Conservation (phyloP, 37 sponge, comb jelly and placozoan species). For the Chondrilla cf. caribensis region DNA sequence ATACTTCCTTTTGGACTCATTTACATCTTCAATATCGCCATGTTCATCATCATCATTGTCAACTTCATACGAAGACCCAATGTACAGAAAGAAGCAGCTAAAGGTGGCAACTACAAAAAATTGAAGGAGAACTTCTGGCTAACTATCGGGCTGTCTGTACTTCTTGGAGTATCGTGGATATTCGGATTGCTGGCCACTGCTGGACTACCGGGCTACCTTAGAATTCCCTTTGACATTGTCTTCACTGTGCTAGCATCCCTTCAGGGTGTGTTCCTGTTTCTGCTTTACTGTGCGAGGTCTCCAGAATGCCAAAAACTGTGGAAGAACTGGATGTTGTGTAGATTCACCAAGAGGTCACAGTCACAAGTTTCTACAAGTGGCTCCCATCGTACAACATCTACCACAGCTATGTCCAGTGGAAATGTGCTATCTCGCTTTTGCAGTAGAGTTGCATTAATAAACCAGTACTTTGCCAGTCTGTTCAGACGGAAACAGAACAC, state of each 20-base stretch:
- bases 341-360: background rate
- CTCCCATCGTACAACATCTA: too few relatives aligned
- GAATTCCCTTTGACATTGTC: constrained; percentile 33
- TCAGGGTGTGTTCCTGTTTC: constrained; percentile 28
- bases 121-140: constrained; percentile 21
- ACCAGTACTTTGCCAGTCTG: too few relatives aligned
- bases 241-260: constrained; percentile 40
- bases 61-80: too few relatives aligned
- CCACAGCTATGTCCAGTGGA: too few relatives aligned
- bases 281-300: constrained; percentile 8
- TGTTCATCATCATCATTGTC: too few relatives aligned
- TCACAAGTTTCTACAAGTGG: too few relatives aligned
- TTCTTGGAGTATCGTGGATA: constrained; percentile 47
- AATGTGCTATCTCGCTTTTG: too few relatives aligned
- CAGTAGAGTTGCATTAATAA: too few relatives aligned
- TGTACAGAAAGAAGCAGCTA: too few relatives aligned
- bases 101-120: background rate
- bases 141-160: constrained; percentile 44
- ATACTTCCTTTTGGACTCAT: too few relatives aligned
- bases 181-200: constrained; percentile 42
- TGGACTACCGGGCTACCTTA: background rate
- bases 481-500: too few relatives aligned
- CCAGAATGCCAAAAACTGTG: constrained; percentile 27
- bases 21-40: too few relatives aligned
- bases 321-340: constrained; percentile 17